A percentile compares a stretch with the other conserved stretches of the same genome.
phyloP scores from a whole-genome alignment of 2,113 vertebrate genomes.

The Ammodytes marinus region DNA sequence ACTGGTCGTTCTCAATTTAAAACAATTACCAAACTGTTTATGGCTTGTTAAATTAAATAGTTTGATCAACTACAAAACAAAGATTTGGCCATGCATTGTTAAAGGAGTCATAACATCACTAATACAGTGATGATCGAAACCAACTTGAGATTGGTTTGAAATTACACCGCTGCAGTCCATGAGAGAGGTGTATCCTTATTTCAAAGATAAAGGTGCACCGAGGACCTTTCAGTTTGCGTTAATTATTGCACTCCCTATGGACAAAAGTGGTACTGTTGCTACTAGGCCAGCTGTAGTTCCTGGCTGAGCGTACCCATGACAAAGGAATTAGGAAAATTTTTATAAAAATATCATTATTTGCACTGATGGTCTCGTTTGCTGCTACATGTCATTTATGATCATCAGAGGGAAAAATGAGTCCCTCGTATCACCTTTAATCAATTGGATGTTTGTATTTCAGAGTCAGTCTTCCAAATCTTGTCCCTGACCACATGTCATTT shows the following conservation, averaged over 20 bases:
- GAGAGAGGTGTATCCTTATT: background rate
- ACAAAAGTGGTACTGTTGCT: too few species aligned
- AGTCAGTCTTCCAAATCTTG: background rate
- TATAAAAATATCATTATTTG: too few species aligned
- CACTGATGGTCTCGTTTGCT: too few species aligned
- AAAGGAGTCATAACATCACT: background rate
- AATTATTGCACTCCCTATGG: too few species aligned
- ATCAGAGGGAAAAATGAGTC: too few species aligned
- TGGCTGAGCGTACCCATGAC: too few species aligned
- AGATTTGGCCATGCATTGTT: background rate
- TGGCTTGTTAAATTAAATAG: background rate
- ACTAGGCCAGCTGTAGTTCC: too few species aligned
- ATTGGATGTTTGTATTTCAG: background rate
- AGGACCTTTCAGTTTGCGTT: too few species aligned
- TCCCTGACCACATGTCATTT: constrained; percentile 7
- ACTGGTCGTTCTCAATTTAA: background rate
- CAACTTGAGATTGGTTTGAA: background rate
- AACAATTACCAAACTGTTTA: background rate
- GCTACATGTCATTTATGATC: too few species aligned
- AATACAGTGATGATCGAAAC: background rate
- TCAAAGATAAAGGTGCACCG: background rate
- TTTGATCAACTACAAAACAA: background rate
- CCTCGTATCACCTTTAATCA: too few species aligned
- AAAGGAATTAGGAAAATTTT: too few species aligned
- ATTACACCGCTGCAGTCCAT: background rate